A percentile compares a stretch with the other conserved stretches of the same genome.
Conservation (phyloP, 2,113 vertebrate species). For the Paramormyrops kingsleyae region DNA sequence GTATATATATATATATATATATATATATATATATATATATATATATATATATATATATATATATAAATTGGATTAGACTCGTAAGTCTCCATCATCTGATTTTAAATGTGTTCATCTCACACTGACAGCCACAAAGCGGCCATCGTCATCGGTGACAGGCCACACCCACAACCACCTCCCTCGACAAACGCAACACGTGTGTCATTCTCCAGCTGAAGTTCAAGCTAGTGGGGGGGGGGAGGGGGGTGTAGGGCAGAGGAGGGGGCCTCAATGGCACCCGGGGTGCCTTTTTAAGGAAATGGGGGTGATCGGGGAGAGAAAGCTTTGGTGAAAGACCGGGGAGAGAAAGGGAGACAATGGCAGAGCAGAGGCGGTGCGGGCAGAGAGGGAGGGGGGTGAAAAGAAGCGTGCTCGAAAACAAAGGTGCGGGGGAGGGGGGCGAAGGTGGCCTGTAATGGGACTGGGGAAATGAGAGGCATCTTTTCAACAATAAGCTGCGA, state of each 20-base stretch:
- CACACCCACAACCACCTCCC: background rate
- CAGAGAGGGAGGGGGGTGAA: background rate
- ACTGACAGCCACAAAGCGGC: background rate
- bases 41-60: background rate
- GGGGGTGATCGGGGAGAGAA: no score
- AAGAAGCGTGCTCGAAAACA: conserved; percentile 12
- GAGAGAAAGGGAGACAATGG: background rate
- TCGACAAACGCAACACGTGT: background rate
- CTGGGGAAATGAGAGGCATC: background rate
- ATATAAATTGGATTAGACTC: background rate
- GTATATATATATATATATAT: no score
- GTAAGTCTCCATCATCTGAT: background rate
- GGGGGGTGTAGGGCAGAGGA: background rate
- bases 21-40: no score
- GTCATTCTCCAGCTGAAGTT: background rate
- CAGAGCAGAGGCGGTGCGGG: background rate
- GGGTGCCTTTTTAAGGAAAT: background rate
- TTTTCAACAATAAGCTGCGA: background rate
- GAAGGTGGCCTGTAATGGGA: background rate
- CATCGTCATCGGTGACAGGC: background rate
- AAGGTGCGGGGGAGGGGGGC: background rate
- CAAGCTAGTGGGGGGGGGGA: background rate
- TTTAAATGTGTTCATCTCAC: background rate
- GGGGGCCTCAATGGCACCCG: background rate
- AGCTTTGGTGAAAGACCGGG: no score